Conservation (phyloP, 2,113 vertebrate genomes). For the Colius striatus region DNA sequence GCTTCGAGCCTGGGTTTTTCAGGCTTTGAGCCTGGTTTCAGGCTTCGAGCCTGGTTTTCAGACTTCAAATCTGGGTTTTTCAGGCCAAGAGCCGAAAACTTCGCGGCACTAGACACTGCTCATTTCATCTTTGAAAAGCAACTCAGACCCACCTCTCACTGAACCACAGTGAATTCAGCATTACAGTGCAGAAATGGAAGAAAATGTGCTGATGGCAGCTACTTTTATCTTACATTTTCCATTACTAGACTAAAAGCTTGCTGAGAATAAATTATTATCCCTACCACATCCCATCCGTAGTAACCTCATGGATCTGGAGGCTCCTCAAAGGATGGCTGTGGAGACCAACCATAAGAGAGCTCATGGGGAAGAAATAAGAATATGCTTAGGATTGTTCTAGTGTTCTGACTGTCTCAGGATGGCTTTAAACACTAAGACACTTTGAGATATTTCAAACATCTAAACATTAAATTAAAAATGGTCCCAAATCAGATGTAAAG, state of each 20-base stretch:
- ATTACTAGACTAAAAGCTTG: neutral
- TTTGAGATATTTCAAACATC: neutral
- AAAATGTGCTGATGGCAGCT: constrained; percentile 6
- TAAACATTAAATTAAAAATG: neutral
- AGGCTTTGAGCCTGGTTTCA: too few species aligned
- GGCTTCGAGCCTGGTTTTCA: too few species aligned
- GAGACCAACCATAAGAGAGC: neutral
- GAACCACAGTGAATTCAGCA: neutral
- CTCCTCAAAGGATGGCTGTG: neutral
- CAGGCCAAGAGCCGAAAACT: too few species aligned
- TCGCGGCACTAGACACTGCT: too few species aligned
- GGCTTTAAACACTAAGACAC: neutral
- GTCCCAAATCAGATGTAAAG: neutral
- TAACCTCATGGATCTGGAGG: neutral
- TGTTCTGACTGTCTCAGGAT: neutral
- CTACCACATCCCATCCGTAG: neutral
- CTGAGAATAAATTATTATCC: neutral
- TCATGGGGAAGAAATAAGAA: neutral
- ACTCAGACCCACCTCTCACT: neutral
- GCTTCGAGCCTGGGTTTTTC: too few species aligned
- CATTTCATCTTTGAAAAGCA: constrained; percentile 16
- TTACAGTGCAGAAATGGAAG: neutral
- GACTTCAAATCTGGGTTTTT: too few species aligned
- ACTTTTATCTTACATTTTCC: neutral
- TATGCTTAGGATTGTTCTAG: neutral